Conservation (phyloP, 2,113 vertebrate species). For the Cynoglossus semilaevis region DNA sequence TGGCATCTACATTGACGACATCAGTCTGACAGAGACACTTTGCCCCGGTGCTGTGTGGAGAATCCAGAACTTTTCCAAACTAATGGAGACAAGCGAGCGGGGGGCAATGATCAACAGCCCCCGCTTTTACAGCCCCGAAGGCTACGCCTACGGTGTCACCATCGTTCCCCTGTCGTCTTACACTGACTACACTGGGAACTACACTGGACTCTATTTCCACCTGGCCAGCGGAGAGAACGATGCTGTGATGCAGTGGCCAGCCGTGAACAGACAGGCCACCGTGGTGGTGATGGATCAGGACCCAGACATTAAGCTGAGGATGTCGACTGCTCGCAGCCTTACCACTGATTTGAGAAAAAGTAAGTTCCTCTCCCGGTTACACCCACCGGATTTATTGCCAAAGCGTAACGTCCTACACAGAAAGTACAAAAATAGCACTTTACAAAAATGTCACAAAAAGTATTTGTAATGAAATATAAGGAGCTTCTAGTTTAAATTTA, state of each 20-base stretch:
- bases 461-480: too few species aligned
- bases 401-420: background rate
- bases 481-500: too few species aligned
- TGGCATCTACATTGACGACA: constrained; percentile 84
- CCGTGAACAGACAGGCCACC: constrained; percentile 78
- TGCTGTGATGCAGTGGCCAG: constrained; percentile 84
- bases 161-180: constrained; percentile 66
- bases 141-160: constrained; percentile 80
- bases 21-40: constrained; percentile 81
- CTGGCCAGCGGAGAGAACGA: constrained; percentile 87
- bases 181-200: constrained; percentile 62
- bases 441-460: too few species aligned
- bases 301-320: constrained; percentile 78
- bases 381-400: background rate
- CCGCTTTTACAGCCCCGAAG: constrained; percentile 85
- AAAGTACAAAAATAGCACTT: too few species aligned
- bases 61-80: constrained; percentile 78
- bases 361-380: constrained; percentile 27
- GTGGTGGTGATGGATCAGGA: constrained; percentile 88
- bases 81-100: constrained; percentile 56
- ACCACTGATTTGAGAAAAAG: constrained; percentile 75
- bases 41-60: constrained; percentile 85
- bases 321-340: constrained; percentile 84
- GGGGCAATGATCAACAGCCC: constrained; percentile 71
- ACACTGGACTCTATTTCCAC: constrained; percentile 78